Evolutionary conservation across 2,113 vertebrate species (phyloP).

Genomic region (Kryptolebias marmoratus): DNA sequence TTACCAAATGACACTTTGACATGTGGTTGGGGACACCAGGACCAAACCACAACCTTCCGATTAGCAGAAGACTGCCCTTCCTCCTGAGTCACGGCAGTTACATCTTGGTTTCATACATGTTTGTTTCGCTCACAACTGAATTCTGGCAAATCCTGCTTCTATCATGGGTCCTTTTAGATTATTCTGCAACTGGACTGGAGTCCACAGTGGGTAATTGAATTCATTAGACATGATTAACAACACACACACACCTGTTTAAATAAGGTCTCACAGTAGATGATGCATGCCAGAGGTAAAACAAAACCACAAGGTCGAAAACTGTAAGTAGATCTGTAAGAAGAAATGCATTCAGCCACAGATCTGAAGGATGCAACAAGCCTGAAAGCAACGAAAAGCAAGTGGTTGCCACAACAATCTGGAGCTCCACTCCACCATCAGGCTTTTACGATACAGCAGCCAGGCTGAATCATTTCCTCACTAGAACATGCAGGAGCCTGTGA

Average conservation of each 20-base stretch:
- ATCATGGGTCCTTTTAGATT: background rate
- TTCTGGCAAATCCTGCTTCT: background rate
- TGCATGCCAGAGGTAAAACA: background rate
- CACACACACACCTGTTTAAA: background rate
- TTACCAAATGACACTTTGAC: too few relatives aligned
- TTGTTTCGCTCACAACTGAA: too few relatives aligned
- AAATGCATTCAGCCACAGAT: background rate
- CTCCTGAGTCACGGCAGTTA: too few relatives aligned
- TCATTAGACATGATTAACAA: constrained; percentile 5
- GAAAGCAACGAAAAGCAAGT: background rate
- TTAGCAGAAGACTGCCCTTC: too few relatives aligned
- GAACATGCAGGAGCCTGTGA: background rate
- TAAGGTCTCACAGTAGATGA: background rate
- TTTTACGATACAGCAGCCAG: background rate
- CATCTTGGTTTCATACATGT: too few relatives aligned
- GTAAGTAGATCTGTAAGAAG: background rate
- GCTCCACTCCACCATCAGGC: background rate
- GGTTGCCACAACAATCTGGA: background rate
- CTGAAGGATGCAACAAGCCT: background rate
- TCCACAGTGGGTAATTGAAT: background rate
- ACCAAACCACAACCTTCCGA: too few relatives aligned
- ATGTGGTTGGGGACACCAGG: too few relatives aligned
- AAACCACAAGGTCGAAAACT: background rate
- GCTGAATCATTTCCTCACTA: background rate
- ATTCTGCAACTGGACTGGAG: background rate